phyloP scores from a whole-genome alignment of 2,888 invertebrate genomes.

The Pandemis heparana region DNA sequence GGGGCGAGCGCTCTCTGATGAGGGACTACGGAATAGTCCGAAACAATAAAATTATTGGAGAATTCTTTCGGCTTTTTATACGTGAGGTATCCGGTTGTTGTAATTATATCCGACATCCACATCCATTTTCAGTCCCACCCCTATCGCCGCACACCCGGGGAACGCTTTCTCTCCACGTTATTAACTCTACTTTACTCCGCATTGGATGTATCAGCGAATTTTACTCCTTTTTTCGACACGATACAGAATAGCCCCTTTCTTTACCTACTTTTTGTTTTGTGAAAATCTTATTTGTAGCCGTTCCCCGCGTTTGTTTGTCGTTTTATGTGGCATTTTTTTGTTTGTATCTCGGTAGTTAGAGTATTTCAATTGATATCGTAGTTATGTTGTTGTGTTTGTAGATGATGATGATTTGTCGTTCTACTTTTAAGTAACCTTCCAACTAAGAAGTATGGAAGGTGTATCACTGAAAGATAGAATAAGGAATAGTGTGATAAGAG shows the following conservation, averaged over 20 bases:
- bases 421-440: too few species aligned
- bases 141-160: neutral
- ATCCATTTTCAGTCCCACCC: neutral
- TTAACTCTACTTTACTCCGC: constrained; percentile 24
- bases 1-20: too few species aligned
- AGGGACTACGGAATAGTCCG: too few species aligned
- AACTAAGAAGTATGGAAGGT: too few species aligned
- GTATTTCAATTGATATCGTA: neutral
- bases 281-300: constrained; percentile 1
- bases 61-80: too few species aligned
- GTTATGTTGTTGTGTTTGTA: neutral
- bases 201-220: constrained; percentile 15
- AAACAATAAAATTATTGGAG: too few species aligned
- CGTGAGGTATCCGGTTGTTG: too few species aligned
- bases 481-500: too few species aligned
- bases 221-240: constrained; percentile 2
- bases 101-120: too few species aligned
- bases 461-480: too few species aligned
- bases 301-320: neutral
- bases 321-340: neutral
- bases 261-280: neutral
- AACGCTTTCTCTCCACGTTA: constrained; percentile 11
- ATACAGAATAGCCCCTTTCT: constrained; percentile 14
- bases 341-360: neutral
- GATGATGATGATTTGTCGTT: too few species aligned